Percentiles rank a stretch among this genome's conserved stretches.
Conservation (phyloP, 2,113 vertebrate genomes). For the Dromiciops gliroides region DNA sequence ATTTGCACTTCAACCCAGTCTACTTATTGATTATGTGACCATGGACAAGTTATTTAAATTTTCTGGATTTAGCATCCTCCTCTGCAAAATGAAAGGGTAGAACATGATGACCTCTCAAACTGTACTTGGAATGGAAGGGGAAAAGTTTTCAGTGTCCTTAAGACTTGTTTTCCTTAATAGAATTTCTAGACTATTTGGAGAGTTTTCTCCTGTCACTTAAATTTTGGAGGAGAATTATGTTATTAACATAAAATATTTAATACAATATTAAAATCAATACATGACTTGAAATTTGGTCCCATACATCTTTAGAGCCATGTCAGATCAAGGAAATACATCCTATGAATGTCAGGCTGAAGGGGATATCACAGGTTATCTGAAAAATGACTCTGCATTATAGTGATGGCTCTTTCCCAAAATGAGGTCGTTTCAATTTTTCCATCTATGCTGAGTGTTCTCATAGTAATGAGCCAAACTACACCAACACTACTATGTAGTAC, state of each 20-base stretch:
- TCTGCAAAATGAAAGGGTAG: not conserved
- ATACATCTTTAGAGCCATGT: slow-evolving; percentile 29
- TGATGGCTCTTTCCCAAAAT: slow-evolving; percentile 21
- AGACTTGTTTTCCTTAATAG: not conserved
- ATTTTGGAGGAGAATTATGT: not conserved
- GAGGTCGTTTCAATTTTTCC: not conserved
- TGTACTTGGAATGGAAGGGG: not conserved
- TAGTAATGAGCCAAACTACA: not conserved
- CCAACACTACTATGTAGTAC: not conserved
- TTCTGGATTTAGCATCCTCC: not conserved
- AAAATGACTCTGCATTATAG: not conserved
- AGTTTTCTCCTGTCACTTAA: not conserved
- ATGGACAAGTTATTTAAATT: not conserved
- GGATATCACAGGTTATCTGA: not conserved
- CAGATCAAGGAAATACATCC: not conserved
- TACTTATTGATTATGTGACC: not conserved
- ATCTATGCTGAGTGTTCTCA: not conserved
- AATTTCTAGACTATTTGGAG: not conserved
- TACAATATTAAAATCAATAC: not conserved
- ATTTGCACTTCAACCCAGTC: not conserved
- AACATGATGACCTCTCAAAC: not conserved
- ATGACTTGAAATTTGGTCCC: not conserved
- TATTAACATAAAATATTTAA: not conserved
- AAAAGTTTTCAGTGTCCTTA: not conserved
- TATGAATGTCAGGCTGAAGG: not conserved